Evolutionary conservation across 2,888 invertebrate species (phyloP), one percentile per base, ranked within the genome.

Genomic region (Pammene fasciana): DNA sequence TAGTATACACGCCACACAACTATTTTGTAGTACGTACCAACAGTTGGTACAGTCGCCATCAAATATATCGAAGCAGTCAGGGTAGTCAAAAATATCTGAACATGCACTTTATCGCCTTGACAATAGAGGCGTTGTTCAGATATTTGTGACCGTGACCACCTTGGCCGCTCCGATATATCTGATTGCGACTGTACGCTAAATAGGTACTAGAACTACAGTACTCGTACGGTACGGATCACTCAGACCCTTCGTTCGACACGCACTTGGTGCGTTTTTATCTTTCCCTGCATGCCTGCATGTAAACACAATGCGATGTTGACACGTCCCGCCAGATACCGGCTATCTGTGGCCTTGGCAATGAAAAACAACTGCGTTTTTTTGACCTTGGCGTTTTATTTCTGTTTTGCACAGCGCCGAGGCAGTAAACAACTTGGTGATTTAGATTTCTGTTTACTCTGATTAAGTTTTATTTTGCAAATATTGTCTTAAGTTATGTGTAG

Each of bases 291-390:
- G 87, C 76, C 76, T 76, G 82, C 84, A 87, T 86, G 87, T 89
- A 90, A 88, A 91, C 88, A 89, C 79, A 84, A 82, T 80, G 81
- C 78, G 75, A 74, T 87, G 86, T 88, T 90, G 90, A 89, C 90
- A 87, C 85, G 86, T 82, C 82, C 79, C 79, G 77, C 76, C 73
- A 78, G 88, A 90, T 90, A 89, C 82, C 82, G 84, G 85, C 87
- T 91, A 89, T 91, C 86, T 88, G 76, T 89, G 92, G 87, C 93
- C 93, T 93, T 93, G 93, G 81, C 92, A 92, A 83, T 93, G 92
- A 91, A 92, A 85, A 87, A 86, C 85, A 83, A 80, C 85, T 86
- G 26, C 86, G 85, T 83, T 60, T 62, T 52, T 16, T 61, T 70
- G 80, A 83, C 88, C 86, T 87, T 85, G 85, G 81, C 74, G 78